Conservation (phyloP, 23 tunicate species). For the Aplidium turbinatum region DNA sequence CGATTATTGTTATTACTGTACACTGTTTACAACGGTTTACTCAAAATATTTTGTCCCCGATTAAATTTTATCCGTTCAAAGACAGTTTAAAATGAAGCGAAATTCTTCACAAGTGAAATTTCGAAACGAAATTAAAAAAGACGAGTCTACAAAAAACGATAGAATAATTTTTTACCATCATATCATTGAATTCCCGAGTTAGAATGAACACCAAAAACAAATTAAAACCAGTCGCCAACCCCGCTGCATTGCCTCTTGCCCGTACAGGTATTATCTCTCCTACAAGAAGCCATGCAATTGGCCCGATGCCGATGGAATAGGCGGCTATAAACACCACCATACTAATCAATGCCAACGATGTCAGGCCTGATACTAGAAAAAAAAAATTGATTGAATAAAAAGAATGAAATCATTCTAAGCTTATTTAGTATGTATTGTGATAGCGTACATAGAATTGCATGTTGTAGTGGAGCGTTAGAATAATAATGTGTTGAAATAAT, state of each 20-base stretch:
- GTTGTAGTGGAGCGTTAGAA: no score
- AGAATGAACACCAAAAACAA: constrained; percentile 57
- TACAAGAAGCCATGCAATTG: constrained; percentile 77
- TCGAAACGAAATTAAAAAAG: not conserved
- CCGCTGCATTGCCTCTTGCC: constrained; percentile 71
- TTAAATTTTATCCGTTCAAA: no score
- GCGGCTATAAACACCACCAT: constrained; percentile 74
- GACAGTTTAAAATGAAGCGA: not conserved
- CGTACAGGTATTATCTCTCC: constrained; percentile 85
- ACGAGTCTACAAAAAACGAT: no score
- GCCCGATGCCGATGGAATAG: constrained; percentile 83
- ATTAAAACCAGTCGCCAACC: constrained; percentile 72
- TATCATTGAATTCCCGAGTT: constrained; percentile 51
- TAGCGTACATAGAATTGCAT: no score
- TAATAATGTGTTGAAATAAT: no score
- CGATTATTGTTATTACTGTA: no score
- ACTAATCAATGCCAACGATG: constrained; percentile 75
- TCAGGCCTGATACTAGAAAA: constrained; percentile 23
- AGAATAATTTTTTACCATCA: constrained; percentile 66
- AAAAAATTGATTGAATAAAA: not conserved
- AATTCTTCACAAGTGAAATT: not conserved
- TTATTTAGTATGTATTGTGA: no score
- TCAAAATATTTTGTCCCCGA: no score
- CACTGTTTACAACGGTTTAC: no score
- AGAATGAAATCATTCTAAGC: not conserved